These are phyloP conservation scores for Anguilla anguilla DNA, from an alignment of 2,797 vertebrate genomes.

Conservation along the genomic window DNA sequence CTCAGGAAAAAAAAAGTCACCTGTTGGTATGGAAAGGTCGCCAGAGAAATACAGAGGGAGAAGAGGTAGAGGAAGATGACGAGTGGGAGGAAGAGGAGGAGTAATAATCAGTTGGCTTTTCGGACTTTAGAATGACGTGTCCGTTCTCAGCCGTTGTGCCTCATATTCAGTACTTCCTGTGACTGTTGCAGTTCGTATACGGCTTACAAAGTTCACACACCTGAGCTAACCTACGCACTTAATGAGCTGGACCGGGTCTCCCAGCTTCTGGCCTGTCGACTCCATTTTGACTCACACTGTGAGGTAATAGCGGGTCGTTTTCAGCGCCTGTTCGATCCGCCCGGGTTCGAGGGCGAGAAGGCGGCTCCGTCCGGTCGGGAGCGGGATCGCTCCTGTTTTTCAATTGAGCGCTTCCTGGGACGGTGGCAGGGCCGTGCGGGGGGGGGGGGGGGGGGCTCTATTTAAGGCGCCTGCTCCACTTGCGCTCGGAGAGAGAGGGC, in stretches of 20 bases:
- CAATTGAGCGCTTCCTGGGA: constrained; percentile 45
- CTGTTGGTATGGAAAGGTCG: too few species aligned
- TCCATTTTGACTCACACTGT: neutral
- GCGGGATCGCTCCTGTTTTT: constrained; percentile 53
- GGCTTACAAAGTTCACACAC: neutral
- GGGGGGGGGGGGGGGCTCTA: constrained; percentile 51
- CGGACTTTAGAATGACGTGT: too few species aligned
- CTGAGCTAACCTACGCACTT: neutral
- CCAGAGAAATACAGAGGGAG: neutral
- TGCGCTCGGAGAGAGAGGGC: constrained; percentile 58
- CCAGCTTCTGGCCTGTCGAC: neutral
- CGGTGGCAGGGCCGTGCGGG: constrained; percentile 9
- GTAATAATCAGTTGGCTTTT: too few species aligned
- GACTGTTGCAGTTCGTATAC: too few species aligned
- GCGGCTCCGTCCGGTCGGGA: too few species aligned
- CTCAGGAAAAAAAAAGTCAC: too few species aligned
- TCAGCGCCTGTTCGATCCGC: neutral
- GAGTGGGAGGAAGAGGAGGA: neutral
- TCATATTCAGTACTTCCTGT: too few species aligned
- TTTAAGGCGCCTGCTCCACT: constrained; percentile 72
- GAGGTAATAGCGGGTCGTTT: too few species aligned
- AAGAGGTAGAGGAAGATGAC: neutral
- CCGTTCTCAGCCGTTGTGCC: too few species aligned
- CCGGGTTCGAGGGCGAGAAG: constrained; percentile 4
- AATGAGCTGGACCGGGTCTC: neutral